Evolutionary conservation across 2,113 vertebrate species (phyloP).

Genomic region (Maccullochella peelii): DNA sequence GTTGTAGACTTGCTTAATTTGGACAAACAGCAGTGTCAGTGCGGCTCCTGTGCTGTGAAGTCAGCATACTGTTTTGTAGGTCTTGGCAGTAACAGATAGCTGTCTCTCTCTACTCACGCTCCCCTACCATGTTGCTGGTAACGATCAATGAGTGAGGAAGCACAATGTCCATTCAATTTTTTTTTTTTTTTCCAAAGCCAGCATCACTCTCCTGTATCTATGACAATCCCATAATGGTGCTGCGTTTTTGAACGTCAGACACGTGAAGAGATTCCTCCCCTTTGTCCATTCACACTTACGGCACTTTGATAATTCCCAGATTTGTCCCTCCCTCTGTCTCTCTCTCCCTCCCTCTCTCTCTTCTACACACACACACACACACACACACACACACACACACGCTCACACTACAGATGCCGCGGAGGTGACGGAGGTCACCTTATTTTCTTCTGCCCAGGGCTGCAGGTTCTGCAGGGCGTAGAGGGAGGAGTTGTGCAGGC

Average conservation of each 20-base stretch:
- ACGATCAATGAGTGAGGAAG: conserved; percentile 55
- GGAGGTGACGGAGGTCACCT: conserved; percentile 94
- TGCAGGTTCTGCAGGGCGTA: conserved; percentile 98
- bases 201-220: conserved; percentile 34
- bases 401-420: conserved; percentile 92
- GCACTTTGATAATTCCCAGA: conserved; percentile 27
- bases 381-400: conserved; percentile 19
- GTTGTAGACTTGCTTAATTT: conserved; percentile 37
- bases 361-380: conserved; percentile 13
- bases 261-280: conserved; percentile 40
- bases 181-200: conserved; percentile 30
- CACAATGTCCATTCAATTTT: conserved; percentile 50
- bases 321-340: conserved; percentile 18
- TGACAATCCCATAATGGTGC: conserved; percentile 35
- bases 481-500: conserved; percentile 98
- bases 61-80: conserved; percentile 42
- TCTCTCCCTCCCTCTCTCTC: conserved; percentile 12
- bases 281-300: conserved; percentile 46
- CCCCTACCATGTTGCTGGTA: conserved; percentile 60
- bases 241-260: conserved; percentile 51
- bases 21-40: conserved; percentile 45
- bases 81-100: conserved; percentile 58
- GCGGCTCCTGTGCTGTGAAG: conserved; percentile 51
- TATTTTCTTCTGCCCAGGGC: conserved; percentile 97
- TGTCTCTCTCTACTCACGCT: conserved; percentile 44